Evolutionary conservation across 2,113 vertebrate species (phyloP).

Genomic region (Alexandromys fortis): DNA sequence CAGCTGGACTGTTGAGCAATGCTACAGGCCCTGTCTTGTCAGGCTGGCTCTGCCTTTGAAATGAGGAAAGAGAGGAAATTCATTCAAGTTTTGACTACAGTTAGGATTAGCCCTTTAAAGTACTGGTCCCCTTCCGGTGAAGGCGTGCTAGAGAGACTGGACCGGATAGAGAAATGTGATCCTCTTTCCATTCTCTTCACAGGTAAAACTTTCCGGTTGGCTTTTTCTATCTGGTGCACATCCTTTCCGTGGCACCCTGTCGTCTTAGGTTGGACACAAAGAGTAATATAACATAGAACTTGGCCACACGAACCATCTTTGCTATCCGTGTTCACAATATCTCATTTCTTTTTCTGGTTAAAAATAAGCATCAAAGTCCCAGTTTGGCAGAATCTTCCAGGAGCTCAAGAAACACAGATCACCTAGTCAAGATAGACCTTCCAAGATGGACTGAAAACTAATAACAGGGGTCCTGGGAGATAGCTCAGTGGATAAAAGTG

Average conservation of each 20-base stretch:
- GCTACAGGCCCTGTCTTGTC: neutral
- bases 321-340: constrained; percentile 7
- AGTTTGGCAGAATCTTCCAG: constrained; percentile 27
- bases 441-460: neutral
- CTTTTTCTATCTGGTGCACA: constrained; percentile 26
- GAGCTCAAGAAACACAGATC: constrained; percentile 38
- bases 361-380: neutral
- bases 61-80: constrained; percentile 55
- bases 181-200: constrained; percentile 38
- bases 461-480: neutral
- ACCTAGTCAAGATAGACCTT: neutral
- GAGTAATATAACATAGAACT: constrained; percentile 9
- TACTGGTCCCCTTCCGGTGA: neutral
- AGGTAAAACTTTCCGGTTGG: constrained; percentile 12
- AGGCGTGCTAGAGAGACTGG: neutral
- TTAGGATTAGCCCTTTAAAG: constrained; percentile 24
- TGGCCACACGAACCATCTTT: neutral
- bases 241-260: neutral
- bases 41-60: constrained; percentile 18
- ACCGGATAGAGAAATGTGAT: neutral
- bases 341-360: neutral
- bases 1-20: neutral
- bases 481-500: neutral
- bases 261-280: constrained; percentile 34
- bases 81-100: constrained; percentile 24